Percentiles rank a stretch among this genome's conserved stretches.
These are phyloP conservation scores for Siphamia tubifer DNA, from an alignment of 2,113 vertebrate species.

Conservation along the genomic window DNA sequence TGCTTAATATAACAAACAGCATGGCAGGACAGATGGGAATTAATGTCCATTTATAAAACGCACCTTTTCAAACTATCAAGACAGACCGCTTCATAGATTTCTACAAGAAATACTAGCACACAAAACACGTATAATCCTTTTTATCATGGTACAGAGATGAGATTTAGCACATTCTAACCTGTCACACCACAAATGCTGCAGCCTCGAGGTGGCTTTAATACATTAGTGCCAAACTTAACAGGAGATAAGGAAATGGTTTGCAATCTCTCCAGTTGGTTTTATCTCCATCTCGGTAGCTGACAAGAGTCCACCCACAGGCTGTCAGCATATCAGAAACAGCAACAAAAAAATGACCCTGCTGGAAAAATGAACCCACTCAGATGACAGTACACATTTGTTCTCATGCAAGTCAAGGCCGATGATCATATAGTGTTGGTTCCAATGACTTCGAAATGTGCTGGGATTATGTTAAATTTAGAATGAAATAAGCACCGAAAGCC, in stretches of 20 bases:
- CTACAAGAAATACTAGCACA: not conserved
- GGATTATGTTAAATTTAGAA: not conserved
- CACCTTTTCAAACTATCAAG: not conserved
- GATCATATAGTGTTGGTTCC: not conserved
- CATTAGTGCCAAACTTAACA: slow-evolving; percentile 31
- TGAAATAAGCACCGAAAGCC: not conserved
- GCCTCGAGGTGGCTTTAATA: not conserved
- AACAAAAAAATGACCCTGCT: slow-evolving; percentile 6
- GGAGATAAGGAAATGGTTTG: slow-evolving; percentile 22
- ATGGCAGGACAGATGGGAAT: too few species aligned
- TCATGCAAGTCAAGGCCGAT: not conserved
- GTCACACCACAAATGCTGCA: not conserved
- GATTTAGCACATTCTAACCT: not conserved
- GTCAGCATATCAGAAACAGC: slow-evolving; percentile 15
- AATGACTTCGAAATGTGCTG: not conserved
- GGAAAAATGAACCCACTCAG: too few species aligned
- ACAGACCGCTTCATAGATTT: not conserved
- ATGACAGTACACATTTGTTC: not conserved
- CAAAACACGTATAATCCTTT: not conserved
- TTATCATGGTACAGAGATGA: not conserved
- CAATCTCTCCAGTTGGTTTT: not conserved
- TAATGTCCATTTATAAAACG: too few species aligned
- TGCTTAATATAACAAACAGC: too few species aligned
- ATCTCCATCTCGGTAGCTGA: slow-evolving; percentile 22
- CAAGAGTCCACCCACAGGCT: slow-evolving; percentile 21